Base-by-base conservation (phyloP, 37 sponge, comb jelly and placozoan species). In the Geodia barretti region DNA sequence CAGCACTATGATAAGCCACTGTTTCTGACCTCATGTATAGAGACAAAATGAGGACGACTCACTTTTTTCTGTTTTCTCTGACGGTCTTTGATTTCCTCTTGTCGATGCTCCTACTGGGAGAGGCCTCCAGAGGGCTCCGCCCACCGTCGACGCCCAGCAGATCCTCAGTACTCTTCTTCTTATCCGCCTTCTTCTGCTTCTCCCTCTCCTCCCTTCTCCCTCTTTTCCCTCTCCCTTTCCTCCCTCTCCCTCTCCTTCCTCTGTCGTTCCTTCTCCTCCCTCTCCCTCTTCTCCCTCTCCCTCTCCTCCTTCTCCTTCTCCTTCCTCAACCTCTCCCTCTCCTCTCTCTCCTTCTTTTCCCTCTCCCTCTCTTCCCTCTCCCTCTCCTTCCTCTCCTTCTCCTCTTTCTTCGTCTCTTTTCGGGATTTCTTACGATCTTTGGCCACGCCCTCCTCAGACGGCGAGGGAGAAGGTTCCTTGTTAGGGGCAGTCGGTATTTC, bases 371-470 rank as follows among this genome's bases (percentile, higher is more conserved):
- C 63, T 62, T 40, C 58, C 58, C 25, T 40, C 25, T 62, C n/a
- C 70, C 25, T 67, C 70, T 41, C 34, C 58, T 40, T 67, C 58
- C 26, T 68, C 70, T 68, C 80, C 34, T 37, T 68, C 59, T 29
- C 47, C 84, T 72, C 73, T 31, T 70, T 47, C 39, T 83, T 43
- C 25, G 41, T 38, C 64, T 67, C 77, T 40, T 67, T 66, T 41
- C 34, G 34, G 32, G 68, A 68, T 32, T 68, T 68, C 30, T 64
- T 64, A 23, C 65, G 25, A 64, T 64, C 65, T 33, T 75, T 75
- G 1, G 11, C 21, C 0, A 29, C 17, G 0, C 23, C 17, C 34
- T 75, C 76, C 34, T 31, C 25, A 1, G 76, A 61, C 25, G 76
- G 47, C 1, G 59, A 36, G 35, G 31, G 58, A 25, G 19, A 28